Base-by-base conservation (phyloP, 1,140 invertebrate species). In the Meloidogyne hapla region DNA sequence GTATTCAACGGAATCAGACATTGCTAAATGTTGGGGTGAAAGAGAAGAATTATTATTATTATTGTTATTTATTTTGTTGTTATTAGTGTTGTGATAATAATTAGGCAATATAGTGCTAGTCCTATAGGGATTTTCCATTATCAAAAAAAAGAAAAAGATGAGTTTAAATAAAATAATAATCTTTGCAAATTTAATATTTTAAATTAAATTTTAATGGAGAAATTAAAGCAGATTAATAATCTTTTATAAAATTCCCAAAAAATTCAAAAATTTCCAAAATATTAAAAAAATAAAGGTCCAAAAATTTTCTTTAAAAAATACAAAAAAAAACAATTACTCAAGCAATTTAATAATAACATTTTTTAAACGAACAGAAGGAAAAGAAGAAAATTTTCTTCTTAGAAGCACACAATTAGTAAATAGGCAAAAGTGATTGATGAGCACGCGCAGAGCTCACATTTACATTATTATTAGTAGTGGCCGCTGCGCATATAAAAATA, bases 351-450 rank as follows among this genome's bases (percentile, higher is more conserved):
- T 33, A 33, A 33, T 33, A 33, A 33, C 33, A 33, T 33, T 33
- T 33, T 33, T 33, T 6, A 33, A 33, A 33, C n/a, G n/a, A n/a
- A n/a, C n/a, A 33, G 33, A 33, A 33, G 33, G 9, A 33, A 33
- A 33, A 33, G 33, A 33, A 33, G 9, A 8, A 33, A 33, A 33
- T 6, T 33, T 33, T 33, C 33, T 33, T n/a, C 2, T 56, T n/a
- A 56, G 48, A 56, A n/a, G 33, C 33, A 33, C 33, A 33, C 33
- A 8, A 21, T n/a, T n/a, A 18, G 4, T 56, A 8, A 21, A n/a
- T n/a, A 56, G 48, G 48, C 48, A 56, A 56, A 56, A 56, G 48
- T 56, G 48, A 56, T 56, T 56, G 48, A 56, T 56, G 48, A 56
- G 48, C 48, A 56, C 12, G 15, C 15, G 15, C 13, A 18, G 18